Percentiles rank a stretch among this genome's conserved stretches.
Conservation (phyloP, 2,113 vertebrate species). For the Riparia riparia region DNA sequence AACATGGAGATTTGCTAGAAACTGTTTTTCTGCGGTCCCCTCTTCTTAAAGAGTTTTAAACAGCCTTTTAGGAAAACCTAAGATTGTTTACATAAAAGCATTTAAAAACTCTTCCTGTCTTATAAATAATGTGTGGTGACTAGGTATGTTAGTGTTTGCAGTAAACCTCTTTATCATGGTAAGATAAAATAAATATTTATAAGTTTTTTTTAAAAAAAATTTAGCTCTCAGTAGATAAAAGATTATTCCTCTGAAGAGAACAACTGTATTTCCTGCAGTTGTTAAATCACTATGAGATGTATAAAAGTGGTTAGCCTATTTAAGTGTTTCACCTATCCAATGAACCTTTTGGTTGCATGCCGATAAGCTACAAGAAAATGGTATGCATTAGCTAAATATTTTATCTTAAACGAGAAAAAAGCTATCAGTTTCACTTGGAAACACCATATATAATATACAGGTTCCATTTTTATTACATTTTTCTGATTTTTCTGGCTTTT, state of each 20-base stretch:
- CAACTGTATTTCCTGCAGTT: background rate
- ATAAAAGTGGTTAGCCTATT: background rate
- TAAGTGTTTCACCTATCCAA: background rate
- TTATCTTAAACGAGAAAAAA: background rate
- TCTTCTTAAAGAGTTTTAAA: slow-evolving; percentile 65
- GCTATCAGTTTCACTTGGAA: background rate
- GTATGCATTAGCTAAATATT: background rate
- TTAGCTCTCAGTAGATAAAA: slow-evolving; percentile 2
- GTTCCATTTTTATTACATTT: background rate
- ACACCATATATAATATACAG: background rate
- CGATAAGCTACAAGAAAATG: background rate
- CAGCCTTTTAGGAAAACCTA: slow-evolving; percentile 65
- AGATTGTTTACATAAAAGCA: slow-evolving; percentile 73
- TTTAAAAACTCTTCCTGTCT: too few species aligned
- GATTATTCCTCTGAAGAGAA: background rate
- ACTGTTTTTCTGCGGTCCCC: slow-evolving; percentile 31
- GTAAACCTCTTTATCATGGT: slow-evolving; percentile 63
- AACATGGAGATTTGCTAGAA: slow-evolving; percentile 68
- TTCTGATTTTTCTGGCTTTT: background rate
- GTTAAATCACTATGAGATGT: background rate
- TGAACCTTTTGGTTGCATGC: background rate
- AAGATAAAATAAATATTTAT: slow-evolving; percentile 71
- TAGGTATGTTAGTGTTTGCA: slow-evolving; percentile 52
- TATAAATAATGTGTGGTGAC: slow-evolving; percentile 63
- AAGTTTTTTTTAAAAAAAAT: slow-evolving; percentile 61